phyloP scores from a whole-genome alignment of 2,888 invertebrate genomes.

The Kryphioiulus occultus region DNA sequence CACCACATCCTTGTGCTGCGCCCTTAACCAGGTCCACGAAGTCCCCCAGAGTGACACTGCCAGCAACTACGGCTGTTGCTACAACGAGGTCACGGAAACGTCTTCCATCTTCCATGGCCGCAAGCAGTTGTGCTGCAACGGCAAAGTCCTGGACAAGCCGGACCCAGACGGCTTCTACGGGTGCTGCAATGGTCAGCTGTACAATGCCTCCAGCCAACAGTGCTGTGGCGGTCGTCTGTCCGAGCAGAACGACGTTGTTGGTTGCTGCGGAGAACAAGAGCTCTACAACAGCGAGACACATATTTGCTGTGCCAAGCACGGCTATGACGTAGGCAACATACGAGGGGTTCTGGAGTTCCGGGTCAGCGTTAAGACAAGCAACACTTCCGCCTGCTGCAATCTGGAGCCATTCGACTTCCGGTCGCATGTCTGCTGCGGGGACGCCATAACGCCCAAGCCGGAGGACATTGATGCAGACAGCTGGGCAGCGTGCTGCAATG shows the following conservation, averaged over 20 bases:
- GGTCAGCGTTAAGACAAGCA: neutral
- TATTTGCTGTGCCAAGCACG: neutral
- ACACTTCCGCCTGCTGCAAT: slow-evolving; percentile 4
- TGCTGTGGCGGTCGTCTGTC: neutral
- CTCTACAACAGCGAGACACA: neutral
- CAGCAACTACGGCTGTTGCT: no score
- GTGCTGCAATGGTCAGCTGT: neutral
- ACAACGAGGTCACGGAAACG: no score
- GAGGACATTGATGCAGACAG: neutral
- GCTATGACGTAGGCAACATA: neutral
- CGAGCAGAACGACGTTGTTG: neutral
- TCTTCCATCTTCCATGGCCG: no score
- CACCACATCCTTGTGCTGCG: no score
- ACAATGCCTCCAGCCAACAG: neutral
- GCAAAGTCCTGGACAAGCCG: neutral
- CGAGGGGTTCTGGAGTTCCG: neutral
- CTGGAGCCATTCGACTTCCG: neutral
- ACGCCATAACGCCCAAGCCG: neutral
- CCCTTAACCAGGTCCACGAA: no score
- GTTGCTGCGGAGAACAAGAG: neutral
- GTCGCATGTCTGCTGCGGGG: neutral
- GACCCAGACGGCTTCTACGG: neutral
- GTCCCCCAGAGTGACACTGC: no score
- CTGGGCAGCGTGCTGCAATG: neutral
- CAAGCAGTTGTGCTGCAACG: neutral